Base-by-base conservation (phyloP, 2,113 vertebrate genomes). In the Barnardius zonarius region DNA sequence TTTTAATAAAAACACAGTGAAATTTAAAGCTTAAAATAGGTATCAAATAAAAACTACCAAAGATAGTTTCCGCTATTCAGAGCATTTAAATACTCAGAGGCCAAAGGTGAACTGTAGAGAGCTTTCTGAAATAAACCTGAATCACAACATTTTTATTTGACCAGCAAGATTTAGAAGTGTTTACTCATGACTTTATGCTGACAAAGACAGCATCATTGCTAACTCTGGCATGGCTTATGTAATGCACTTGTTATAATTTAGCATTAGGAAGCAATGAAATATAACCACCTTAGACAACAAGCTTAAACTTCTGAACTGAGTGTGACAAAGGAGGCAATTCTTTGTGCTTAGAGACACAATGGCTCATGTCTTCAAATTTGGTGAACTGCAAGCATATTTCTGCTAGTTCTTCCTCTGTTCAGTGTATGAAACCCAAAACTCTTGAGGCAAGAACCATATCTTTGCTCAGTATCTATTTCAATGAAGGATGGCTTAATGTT, bases 1-100 rank as follows among this genome's bases (percentile, higher is more conserved):
- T 98, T 97, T 96, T 75, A 95, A 95, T 15, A 92, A 77, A 95
- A 92, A 30, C 11, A 93, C 8, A 95, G 43, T 44, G 43, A 93
- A 86, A 89, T 73, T 69, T 49, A 93, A 49, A 64, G 48, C 41
- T 91, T 84, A 68, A 91, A 89, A 79, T 64, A 67, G 39, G 69
- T 4, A 13, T 39, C 20, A 75, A 43, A 68, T 14, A 55, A 77
- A 88, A 31, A 0, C 1, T 44, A 90, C 2, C 5, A 59, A 20
- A 10, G 27, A 55, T 0, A 81, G 27, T 22, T 77, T 70, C 41
- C 55, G 35, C 22, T 76, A 68, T 19, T 68, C 31, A n/a, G 7
- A 84, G 8, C 14, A 76, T n/a, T 66, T 57, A 87, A 91, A 73
- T 24, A 62, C 72, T 18, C 35, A 91, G 31, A 66, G 5, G 13